Percentiles rank a stretch among this genome's conserved stretches.
Conservation (phyloP, 2,113 vertebrate species). For the Rhadina sibilatrix region DNA sequence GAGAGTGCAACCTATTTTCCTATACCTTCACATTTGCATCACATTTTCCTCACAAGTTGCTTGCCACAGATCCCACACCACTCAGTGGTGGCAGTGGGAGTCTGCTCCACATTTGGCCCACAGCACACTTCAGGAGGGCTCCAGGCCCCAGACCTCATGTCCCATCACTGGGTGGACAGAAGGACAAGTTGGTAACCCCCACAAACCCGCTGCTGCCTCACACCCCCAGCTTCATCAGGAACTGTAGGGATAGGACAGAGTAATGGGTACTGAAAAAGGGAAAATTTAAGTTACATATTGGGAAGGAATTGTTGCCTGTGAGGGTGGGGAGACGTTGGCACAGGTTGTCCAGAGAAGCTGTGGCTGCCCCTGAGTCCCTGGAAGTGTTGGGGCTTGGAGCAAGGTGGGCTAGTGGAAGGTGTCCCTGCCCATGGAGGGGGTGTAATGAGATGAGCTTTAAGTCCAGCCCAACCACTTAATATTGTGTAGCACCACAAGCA, state of each 20-base stretch:
- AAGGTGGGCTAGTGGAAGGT: fast-evolving
- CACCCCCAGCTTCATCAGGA: fast-evolving
- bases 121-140: too few relatives aligned
- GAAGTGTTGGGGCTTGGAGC: background rate
- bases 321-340: fast-evolving
- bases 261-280: background rate
- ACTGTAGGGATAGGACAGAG: too few relatives aligned
- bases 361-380: background rate
- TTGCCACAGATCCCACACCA: fast-evolving
- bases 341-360: background rate
- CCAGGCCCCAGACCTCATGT: background rate
- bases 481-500: background rate
- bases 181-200: background rate
- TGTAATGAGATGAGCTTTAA: background rate
- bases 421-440: background rate
- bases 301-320: background rate
- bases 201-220: background rate
- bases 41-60: fast-evolving
- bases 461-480: background rate
- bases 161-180: fast-evolving
- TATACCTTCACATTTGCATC: too few relatives aligned
- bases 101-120: fast-evolving
- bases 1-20: background rate
- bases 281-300: background rate
- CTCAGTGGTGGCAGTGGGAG: background rate